These are phyloP conservation scores for Amphipoea oculea DNA, from an alignment of 2,888 invertebrate species.

Conservation along the genomic window DNA sequence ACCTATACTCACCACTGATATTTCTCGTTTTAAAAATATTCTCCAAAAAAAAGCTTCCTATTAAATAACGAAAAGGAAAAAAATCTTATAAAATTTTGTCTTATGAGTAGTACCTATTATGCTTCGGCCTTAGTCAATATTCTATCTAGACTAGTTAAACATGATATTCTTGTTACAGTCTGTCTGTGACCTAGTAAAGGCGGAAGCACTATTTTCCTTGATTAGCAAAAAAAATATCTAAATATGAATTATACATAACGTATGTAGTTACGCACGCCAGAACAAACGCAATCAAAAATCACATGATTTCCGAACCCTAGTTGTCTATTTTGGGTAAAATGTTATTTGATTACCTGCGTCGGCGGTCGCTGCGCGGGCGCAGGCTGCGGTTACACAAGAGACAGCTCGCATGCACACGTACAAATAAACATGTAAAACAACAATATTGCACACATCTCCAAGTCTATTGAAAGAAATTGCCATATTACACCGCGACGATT, in stretches of 20 bases:
- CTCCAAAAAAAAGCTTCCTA: background rate
- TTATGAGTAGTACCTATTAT: background rate
- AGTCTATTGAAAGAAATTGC: constrained; percentile 62
- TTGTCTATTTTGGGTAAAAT: constrained; percentile 54
- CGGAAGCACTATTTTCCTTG: constrained; percentile 24
- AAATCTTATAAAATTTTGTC: background rate
- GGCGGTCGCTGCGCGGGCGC: constrained; percentile 41
- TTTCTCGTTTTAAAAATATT: background rate
- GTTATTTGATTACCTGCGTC: constrained; percentile 59
- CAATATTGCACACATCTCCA: constrained; percentile 53
- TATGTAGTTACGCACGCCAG: background rate
- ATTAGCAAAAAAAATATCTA: constrained; percentile 1
- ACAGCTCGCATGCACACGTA: constrained; percentile 30
- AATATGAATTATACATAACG: background rate
- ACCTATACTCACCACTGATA: constrained; percentile 19
- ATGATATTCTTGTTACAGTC: background rate
- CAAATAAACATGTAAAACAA: constrained; percentile 49
- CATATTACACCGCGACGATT: constrained; percentile 43
- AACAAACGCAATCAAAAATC: constrained; percentile 4
- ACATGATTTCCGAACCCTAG: constrained; percentile 2
- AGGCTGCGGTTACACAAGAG: constrained; percentile 62
- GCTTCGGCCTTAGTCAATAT: background rate
- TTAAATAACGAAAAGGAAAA: background rate
- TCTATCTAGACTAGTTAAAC: constrained; percentile 6
- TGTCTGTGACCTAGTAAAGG: constrained; percentile 29